Base-by-base conservation (phyloP, 2,888 invertebrate species). In the Liposcelis brunnea region DNA sequence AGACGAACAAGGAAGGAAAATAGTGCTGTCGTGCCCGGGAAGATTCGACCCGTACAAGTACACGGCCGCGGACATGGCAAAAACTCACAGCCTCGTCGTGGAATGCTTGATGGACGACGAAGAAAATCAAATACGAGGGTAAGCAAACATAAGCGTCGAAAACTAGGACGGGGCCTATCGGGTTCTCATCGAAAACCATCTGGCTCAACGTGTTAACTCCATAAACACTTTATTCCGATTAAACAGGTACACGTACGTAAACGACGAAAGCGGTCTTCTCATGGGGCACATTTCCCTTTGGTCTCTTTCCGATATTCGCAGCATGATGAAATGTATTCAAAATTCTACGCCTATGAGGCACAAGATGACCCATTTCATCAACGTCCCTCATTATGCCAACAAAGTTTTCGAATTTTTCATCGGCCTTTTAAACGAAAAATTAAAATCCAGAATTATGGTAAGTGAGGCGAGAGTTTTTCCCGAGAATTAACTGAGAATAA, bases 291-390 rank as follows among this genome's bases (percentile, higher is more conserved):
- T 85, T 31, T 81, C 80, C 50, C 68, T 85, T 16, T 86, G 85
- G 84, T 81, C 83, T 0, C 67, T 86, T 19, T 77, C 73, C 31
- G 85, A 86, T 56, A 75, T 86, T 45, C 69, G 79, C 46, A 74
- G 79, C 56, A 79, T 85, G 65, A 65, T 83, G 31, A 77, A 77
- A 55, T 82, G 81, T 58, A 79, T 84, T 57, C 67, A 83, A 79
- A 84, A 82, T 60, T 83, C 87, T 2, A 81, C 87, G 14, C 91
- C 91, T 2, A 85, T 90, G 81, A 70, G 90, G 16, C 89, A 89
- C 63, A 90, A 90, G 61, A 74, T 80, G 53, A 82, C 87, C 1
- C 86, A 90, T 59, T 83, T 89, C 56, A 70, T 90, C 48, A 86
- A 87, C 59, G 79, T 90, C 49, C 86, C 87, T 1, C 70, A 76